Evolutionary conservation across 2,797 vertebrate genomes (phyloP).

Genomic region (Leptodactylus fallax): DNA sequence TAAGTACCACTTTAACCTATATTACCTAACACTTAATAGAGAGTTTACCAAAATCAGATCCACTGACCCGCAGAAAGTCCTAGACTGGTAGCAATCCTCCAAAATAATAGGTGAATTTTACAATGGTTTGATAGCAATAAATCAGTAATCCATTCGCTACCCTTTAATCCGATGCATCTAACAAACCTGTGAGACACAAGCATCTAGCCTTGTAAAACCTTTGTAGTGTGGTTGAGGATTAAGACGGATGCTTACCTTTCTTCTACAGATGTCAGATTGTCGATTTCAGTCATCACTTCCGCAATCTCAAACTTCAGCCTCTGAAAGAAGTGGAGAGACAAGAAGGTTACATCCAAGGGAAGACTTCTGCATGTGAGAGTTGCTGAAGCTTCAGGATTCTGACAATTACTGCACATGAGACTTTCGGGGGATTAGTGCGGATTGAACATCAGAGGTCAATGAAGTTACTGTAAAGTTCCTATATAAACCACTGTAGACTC

Average conservation of each 20-base stretch:
- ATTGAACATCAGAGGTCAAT: conserved; percentile 34
- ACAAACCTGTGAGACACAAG: neutral
- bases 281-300: conserved; percentile 98
- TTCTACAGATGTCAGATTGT: conserved; percentile 92
- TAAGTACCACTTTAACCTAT: neutral
- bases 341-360: conserved; percentile 25
- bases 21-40: neutral
- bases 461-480: conserved; percentile 17
- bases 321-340: conserved; percentile 73
- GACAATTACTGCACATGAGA: conserved; percentile 36
- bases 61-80: neutral
- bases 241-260: conserved; percentile 82
- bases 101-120: neutral
- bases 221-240: neutral
- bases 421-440: conserved; percentile 22
- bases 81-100: neutral
- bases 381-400: conserved; percentile 1
- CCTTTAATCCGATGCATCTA: neutral
- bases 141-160: neutral
- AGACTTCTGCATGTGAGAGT: neutral
- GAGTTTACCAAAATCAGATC: neutral
- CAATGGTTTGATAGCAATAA: neutral
- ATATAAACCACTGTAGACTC: conserved; percentile 27
- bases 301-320: conserved; percentile 96
- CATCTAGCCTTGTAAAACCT: neutral